These are phyloP conservation scores for Automeris io DNA, from an alignment of 2,888 invertebrate genomes.

Conservation along the genomic window DNA sequence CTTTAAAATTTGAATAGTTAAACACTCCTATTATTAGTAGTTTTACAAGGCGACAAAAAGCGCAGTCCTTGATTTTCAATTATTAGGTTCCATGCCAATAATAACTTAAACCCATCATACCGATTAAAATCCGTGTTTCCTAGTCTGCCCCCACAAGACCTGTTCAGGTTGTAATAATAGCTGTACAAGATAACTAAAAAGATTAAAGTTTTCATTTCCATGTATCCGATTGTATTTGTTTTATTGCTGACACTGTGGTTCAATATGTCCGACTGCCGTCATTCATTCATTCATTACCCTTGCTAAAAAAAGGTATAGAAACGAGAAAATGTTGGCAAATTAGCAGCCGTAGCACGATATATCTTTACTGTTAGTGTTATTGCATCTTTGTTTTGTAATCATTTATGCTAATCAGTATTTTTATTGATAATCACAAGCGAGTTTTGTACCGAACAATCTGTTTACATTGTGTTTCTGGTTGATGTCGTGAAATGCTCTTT, in stretches of 20 bases:
- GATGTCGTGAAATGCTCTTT: constrained; percentile 45
- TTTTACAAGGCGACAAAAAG: no score
- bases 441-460: constrained; percentile 46
- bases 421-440: constrained; percentile 25
- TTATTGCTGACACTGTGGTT: constrained; percentile 22
- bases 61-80: no score
- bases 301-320: constrained; percentile 61
- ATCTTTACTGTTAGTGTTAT: constrained; percentile 42
- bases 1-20: no score
- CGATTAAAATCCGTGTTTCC: no score
- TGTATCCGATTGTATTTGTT: constrained; percentile 14
- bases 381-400: constrained; percentile 19
- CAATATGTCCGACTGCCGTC: constrained; percentile 39
- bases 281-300: constrained; percentile 57
- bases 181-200: no score
- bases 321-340: constrained; percentile 71
- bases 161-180: no score
- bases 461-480: constrained; percentile 65
- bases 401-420: constrained; percentile 7
- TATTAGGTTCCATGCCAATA: no score
- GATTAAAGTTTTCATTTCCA: neutral
- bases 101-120: no score
- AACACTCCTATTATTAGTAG: no score
- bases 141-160: no score
- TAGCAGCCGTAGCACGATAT: constrained; percentile 60